phyloP scores from a whole-genome alignment of 2,113 vertebrate genomes.

The Spheniscus mendiculus region DNA sequence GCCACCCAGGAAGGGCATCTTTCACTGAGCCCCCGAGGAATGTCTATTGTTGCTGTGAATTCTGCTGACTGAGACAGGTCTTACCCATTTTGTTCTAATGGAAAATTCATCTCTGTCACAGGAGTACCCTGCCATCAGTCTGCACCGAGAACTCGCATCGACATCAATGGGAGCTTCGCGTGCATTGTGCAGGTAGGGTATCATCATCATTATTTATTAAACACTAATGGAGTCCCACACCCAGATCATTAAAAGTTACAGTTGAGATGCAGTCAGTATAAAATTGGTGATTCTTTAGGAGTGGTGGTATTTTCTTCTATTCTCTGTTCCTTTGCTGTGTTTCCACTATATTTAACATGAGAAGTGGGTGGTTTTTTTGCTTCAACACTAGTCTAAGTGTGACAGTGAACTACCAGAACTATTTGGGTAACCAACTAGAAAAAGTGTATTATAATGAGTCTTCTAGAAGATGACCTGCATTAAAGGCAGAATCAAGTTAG shows the following conservation, averaged over 20 bases:
- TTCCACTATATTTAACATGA: neutral
- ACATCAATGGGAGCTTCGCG: neutral
- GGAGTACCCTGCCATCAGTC: conserved; percentile 35
- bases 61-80: conserved; percentile 52
- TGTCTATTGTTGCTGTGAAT: conserved; percentile 19
- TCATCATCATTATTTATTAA: conserved; percentile 56
- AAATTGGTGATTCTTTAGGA: neutral
- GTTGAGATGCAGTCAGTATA: neutral
- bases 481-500: neutral
- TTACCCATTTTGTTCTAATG: conserved; percentile 57
- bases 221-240: conserved; percentile 19
- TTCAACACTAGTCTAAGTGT: neutral
- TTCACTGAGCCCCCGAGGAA: neutral
- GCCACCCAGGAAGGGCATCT: neutral
- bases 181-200: conserved; percentile 19
- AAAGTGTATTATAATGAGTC: neutral
- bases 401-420: neutral
- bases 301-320: neutral
- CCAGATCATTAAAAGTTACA: conserved; percentile 1
- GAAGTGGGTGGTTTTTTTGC: neutral
- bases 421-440: neutral
- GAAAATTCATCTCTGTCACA: conserved; percentile 59
- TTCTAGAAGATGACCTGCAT: neutral
- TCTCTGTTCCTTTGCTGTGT: neutral
- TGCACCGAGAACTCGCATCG: neutral